Percentiles rank a stretch among this genome's conserved stretches.
Conservation (phyloP, 2,888 invertebrate species). For the Neelides folsomi region DNA sequence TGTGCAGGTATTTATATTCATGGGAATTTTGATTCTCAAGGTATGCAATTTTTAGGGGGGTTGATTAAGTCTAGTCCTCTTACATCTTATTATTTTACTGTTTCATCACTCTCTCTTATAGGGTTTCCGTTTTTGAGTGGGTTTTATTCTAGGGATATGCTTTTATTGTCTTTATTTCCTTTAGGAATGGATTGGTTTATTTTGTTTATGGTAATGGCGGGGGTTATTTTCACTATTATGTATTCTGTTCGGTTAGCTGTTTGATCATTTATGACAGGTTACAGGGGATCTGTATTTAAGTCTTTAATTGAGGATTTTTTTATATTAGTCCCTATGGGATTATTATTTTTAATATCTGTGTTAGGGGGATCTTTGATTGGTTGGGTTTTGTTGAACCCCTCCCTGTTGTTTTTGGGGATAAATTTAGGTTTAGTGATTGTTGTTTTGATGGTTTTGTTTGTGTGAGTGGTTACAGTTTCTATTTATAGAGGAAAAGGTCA, state of each 20-base stretch:
- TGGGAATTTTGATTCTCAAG: constrained; percentile 49
- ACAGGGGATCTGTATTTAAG: constrained; percentile 42
- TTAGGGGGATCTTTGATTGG: constrained; percentile 7
- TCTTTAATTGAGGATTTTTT: constrained; percentile 3
- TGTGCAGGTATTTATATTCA: constrained; percentile 58
- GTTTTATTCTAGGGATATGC: constrained; percentile 53
- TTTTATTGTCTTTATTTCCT: constrained; percentile 47
- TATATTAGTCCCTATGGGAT: constrained; percentile 7
- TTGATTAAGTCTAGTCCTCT: constrained; percentile 41
- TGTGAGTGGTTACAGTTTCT: constrained; percentile 40
- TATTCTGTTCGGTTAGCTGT: constrained; percentile 41
- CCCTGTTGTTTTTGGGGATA: constrained; percentile 9
- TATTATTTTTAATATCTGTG: constrained; percentile 13
- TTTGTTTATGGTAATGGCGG: constrained; percentile 45
- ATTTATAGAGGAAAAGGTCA: constrained; percentile 40
- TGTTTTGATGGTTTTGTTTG: constrained; percentile 42
- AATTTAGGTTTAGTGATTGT: constrained; percentile 40
- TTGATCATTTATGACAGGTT: constrained; percentile 43
- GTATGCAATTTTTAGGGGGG: constrained; percentile 51
- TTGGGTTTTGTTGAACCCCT: constrained; percentile 40
- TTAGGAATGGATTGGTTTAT: constrained; percentile 45
- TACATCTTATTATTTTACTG: constrained; percentile 45
- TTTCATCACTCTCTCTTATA: constrained; percentile 49
- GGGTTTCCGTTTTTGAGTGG: constrained; percentile 52
- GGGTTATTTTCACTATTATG: constrained; percentile 45